Evolutionary conservation across 2,113 vertebrate genomes (phyloP).

Genomic region (Orientallactaga bullata): DNA sequence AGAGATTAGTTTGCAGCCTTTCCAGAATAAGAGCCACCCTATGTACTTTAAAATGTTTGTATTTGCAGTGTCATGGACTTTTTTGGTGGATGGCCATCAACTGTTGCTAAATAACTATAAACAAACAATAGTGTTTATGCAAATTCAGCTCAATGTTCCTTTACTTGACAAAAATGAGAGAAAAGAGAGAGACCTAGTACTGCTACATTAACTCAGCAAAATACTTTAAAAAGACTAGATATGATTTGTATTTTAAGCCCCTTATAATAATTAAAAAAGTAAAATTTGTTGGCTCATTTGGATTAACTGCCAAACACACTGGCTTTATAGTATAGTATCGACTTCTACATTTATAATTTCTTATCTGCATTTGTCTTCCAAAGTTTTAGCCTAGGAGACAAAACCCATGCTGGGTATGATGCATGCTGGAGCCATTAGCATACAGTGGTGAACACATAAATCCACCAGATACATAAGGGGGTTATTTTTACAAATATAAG

Average conservation of each 20-base stretch:
- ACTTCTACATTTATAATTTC: background rate
- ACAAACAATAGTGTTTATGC: background rate
- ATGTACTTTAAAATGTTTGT: background rate
- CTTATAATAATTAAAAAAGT: background rate
- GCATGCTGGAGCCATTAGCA: too few species aligned
- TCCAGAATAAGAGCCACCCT: background rate
- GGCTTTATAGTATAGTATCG: background rate
- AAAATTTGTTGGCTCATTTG: background rate
- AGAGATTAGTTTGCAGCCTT: background rate
- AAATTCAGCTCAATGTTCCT: background rate
- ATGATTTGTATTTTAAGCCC: constrained; percentile 22
- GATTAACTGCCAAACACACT: background rate
- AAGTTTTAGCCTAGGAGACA: background rate
- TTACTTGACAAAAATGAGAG: background rate
- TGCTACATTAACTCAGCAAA: background rate
- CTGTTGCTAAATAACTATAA: background rate
- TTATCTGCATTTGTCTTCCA: background rate
- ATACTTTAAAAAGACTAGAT: background rate
- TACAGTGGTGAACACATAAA: background rate
- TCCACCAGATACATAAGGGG: accelerated
- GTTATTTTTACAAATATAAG: background rate
- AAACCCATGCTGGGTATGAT: too few species aligned
- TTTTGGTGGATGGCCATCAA: background rate
- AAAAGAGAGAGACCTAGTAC: background rate
- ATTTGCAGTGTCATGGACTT: background rate